Evolutionary conservation across 2,797 vertebrate species (phyloP), one percentile per base, ranked within the genome.

Genomic region (Rhabdophis nuchalis): DNA sequence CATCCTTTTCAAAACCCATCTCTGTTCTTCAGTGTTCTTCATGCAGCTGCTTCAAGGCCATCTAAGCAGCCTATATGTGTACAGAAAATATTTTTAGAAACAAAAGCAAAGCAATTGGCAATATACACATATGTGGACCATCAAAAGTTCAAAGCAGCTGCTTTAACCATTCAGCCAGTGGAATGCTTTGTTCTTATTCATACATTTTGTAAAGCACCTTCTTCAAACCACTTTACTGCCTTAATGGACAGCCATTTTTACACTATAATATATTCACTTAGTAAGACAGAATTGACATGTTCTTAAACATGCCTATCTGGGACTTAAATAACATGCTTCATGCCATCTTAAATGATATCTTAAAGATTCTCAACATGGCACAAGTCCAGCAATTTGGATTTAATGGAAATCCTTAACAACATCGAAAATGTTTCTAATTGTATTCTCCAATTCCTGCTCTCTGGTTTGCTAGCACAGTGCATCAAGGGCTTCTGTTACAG

Each of bases 401-500:
- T 97, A 96, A 97, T 95, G 94, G 96, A 97, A 98, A 98, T 97
- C 97, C 98, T 94, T 96, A 95, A 41, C 96, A 96, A 97, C 95
- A 98, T 97, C 98, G 97, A 98, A 88, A 98, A 96, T 92, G 5
- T 91, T 97, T 97, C 97, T 98, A 98, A 98, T 98, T 98, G 97
- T 97, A 98, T 98, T 98, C 98, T 98, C 98, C 92, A 98, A 98
- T 98, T 98, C 97, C 98, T 98, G 97, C 97, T 97, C 96, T 96
- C 96, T 90, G 60, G 96, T 97, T 97, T 95, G 91, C 98, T 98
- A 98, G 98, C 98, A 98, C 97, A 95, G 97, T 97, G 98, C 97
- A 98, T 98, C 98, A 98, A 98, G 98, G 98, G 97, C 96, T 97
- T 96, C 95, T 97, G 96, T 97, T 97, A 97, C 96, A 96, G 97